Percentiles rank a stretch among this genome's conserved stretches.
These are phyloP conservation scores for Polypterus senegalus DNA, from an alignment of 2,113 vertebrate genomes.

Conservation along the genomic window DNA sequence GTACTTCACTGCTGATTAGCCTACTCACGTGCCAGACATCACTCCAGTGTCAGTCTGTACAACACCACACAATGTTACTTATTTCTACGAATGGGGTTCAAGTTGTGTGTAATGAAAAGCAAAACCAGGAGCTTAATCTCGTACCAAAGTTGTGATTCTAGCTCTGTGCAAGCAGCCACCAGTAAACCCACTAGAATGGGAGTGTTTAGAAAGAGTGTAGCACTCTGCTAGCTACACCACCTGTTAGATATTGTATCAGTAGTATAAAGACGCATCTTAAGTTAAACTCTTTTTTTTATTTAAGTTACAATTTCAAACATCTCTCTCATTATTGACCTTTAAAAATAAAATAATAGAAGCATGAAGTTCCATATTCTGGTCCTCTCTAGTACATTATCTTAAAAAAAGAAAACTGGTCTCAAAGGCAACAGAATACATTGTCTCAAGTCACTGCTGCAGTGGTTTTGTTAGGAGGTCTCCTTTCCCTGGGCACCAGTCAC, in stretches of 20 bases:
- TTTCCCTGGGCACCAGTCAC: conserved; percentile 92
- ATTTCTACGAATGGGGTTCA: no score
- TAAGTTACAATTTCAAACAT: conserved; percentile 25
- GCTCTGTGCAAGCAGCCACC: conserved; percentile 51
- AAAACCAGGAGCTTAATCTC: conserved; percentile 22
- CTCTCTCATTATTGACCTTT: conserved; percentile 39
- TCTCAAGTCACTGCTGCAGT: conserved; percentile 31
- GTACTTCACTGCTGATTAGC: no score
- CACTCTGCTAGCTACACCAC: conserved; percentile 31
- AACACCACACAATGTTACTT: no score
- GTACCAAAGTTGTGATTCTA: conserved; percentile 49
- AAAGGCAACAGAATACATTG: conserved; percentile 56
- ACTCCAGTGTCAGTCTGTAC: no score
- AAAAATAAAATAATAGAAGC: conserved; percentile 18
- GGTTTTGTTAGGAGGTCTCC: conserved; percentile 72
- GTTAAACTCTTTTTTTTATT: conserved; percentile 33
- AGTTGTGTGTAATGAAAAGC: no score
- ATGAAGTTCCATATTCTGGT: conserved; percentile 43
- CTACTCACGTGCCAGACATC: no score
- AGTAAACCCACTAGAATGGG: conserved; percentile 38
- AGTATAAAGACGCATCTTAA: conserved; percentile 58
- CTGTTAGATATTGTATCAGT: conserved; percentile 62
- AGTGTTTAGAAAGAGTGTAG: conserved; percentile 39
- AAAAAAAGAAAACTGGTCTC: conserved; percentile 54
- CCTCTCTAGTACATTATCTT: conserved; percentile 46